Evolutionary conservation across 2,113 vertebrate species (phyloP).

Genomic region (Nettapus auritus): DNA sequence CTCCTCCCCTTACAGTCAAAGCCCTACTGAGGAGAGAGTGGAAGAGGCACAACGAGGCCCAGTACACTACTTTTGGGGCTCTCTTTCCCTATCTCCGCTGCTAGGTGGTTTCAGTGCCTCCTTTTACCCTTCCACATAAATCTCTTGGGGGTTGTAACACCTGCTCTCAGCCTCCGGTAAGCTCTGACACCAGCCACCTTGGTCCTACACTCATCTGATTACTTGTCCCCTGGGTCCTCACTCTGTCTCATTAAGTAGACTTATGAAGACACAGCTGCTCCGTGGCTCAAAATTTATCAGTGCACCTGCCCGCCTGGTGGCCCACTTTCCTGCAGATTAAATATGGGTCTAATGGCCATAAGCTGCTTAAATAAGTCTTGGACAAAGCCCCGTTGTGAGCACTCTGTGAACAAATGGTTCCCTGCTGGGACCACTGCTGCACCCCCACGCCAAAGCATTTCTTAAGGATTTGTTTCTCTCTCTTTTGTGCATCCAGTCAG

Average conservation of each 20-base stretch:
- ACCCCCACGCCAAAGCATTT: neutral
- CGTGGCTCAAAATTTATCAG: neutral
- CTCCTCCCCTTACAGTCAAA: neutral
- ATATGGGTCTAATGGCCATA: constrained; percentile 34
- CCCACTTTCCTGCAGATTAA: constrained; percentile 62
- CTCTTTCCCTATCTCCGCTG: too few species aligned
- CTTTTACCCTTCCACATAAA: neutral
- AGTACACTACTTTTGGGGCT: rapidly evolving
- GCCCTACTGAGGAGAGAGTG: neutral
- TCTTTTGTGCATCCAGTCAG: neutral
- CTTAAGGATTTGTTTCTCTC: neutral
- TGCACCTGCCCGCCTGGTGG: constrained; percentile 21
- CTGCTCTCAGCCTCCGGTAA: neutral
- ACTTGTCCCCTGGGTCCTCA: neutral
- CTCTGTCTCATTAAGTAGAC: neutral
- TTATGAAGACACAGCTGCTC: neutral
- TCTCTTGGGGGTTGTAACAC: rapidly evolving
- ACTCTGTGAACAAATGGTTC: neutral
- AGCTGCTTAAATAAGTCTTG: constrained; percentile 57
- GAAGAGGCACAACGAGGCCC: neutral
- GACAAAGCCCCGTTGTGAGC: constrained; percentile 36
- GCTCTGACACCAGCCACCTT: rapidly evolving
- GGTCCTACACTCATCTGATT: neutral
- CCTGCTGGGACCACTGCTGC: neutral
- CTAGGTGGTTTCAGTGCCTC: neutral